phyloP scores from a whole-genome alignment of 2,888 invertebrate genomes.

The Dynastes maya region DNA sequence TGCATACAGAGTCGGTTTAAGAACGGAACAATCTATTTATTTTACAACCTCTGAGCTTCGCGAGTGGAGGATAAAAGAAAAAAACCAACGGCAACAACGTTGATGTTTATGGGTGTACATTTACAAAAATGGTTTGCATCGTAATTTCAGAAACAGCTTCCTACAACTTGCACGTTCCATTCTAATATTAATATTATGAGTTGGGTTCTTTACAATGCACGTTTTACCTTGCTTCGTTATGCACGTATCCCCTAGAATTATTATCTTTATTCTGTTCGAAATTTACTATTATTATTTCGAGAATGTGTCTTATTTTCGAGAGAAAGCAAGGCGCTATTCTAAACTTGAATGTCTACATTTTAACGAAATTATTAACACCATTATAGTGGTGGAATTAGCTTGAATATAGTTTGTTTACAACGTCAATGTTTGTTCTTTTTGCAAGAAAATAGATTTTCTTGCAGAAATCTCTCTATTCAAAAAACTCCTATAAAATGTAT shows the following conservation, averaged over 20 bases:
- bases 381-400: too few relatives aligned
- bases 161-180: slow-evolving; percentile 33
- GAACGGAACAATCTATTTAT: slow-evolving; percentile 20
- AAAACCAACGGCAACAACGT: slow-evolving; percentile 20
- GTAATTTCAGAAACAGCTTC: slow-evolving; percentile 27
- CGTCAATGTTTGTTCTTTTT: too few relatives aligned
- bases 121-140: slow-evolving; percentile 37
- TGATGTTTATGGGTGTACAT: slow-evolving; percentile 33
- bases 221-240: background rate
- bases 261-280: background rate
- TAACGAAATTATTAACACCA: too few relatives aligned
- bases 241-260: background rate
- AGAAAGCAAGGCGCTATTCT: too few relatives aligned
- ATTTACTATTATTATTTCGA: too few relatives aligned
- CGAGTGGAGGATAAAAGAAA: background rate
- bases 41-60: slow-evolving; percentile 16
- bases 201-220: slow-evolving; percentile 8
- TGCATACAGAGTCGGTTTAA: slow-evolving; percentile 33
- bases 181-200: slow-evolving; percentile 33
- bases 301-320: too few relatives aligned
- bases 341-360: too few relatives aligned
- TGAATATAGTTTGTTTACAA: too few relatives aligned
- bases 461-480: too few relatives aligned
- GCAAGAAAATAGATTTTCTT: too few relatives aligned
- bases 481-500: too few relatives aligned